Evolutionary conservation across 2,888 invertebrate genomes (phyloP).

Genomic region (Cheiracanthium punctorium): DNA sequence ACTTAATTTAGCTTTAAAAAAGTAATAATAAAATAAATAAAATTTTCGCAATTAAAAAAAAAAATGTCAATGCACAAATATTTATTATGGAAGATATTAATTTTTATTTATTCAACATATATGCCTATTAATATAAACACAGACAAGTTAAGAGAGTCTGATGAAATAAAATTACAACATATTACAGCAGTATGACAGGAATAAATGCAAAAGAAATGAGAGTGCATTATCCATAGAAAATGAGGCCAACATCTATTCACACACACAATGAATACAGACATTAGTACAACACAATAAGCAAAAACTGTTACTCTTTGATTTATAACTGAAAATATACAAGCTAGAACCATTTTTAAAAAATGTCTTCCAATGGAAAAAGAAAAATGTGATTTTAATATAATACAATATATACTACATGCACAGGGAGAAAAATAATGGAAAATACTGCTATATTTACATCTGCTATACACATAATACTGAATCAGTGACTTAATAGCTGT

Average conservation of each 20-base stretch:
- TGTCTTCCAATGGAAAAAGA: background rate
- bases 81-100: no score
- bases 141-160: no score
- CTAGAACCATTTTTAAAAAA: background rate
- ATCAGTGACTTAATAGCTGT: constrained; percentile 53
- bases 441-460: constrained; percentile 38
- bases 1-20: no score
- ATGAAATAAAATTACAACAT: background rate
- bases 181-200: background rate
- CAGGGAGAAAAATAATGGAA: background rate
- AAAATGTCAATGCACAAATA: no score
- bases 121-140: no score
- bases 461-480: constrained; percentile 56
- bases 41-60: no score
- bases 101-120: no score
- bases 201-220: background rate
- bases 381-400: background rate
- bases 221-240: background rate
- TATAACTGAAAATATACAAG: background rate
- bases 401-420: constrained; percentile 12
- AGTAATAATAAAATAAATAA: no score
- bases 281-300: background rate
- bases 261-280: constrained; percentile 3
- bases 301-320: background rate
- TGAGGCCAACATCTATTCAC: background rate